Conservation (phyloP, 1,140 invertebrate genomes). For the Cotesia glomerata region DNA sequence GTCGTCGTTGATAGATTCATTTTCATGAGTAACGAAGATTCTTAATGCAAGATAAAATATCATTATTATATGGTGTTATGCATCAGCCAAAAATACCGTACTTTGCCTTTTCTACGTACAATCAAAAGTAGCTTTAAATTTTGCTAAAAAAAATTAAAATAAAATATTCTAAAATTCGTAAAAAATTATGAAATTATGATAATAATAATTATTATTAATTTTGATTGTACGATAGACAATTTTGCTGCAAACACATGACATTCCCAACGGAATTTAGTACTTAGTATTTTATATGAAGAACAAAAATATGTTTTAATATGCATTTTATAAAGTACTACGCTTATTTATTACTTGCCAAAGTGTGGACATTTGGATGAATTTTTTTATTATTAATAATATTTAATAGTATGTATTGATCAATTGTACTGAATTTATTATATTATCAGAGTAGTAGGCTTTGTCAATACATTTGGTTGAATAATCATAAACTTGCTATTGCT, state of each 20-base stretch:
- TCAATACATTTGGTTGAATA: too few relatives aligned
- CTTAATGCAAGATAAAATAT: neutral
- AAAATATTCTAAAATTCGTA: neutral
- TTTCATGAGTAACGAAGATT: neutral
- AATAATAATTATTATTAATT: neutral
- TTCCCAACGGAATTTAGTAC: neutral
- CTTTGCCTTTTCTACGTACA: constrained; percentile 36
- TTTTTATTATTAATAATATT: neutral
- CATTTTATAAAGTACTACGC: constrained; percentile 3
- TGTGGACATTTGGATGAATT: neutral
- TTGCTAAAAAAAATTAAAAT: neutral
- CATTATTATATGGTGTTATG: neutral
- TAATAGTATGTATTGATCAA: neutral
- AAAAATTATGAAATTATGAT: neutral
- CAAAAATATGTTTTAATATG: neutral
- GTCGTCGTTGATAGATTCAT: neutral
- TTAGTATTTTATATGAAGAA: neutral
- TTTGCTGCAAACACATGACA: neutral
- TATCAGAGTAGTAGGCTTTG: too few relatives aligned
- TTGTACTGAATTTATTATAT: too few relatives aligned
- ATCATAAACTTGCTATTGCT: too few relatives aligned
- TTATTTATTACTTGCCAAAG: constrained; percentile 22
- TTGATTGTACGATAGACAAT: neutral
- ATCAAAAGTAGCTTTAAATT: constrained; percentile 30
- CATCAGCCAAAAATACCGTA: constrained; percentile 21